Evolutionary conservation across 2,888 invertebrate species (phyloP).

Genomic region (Yponomeuta evonymella): DNA sequence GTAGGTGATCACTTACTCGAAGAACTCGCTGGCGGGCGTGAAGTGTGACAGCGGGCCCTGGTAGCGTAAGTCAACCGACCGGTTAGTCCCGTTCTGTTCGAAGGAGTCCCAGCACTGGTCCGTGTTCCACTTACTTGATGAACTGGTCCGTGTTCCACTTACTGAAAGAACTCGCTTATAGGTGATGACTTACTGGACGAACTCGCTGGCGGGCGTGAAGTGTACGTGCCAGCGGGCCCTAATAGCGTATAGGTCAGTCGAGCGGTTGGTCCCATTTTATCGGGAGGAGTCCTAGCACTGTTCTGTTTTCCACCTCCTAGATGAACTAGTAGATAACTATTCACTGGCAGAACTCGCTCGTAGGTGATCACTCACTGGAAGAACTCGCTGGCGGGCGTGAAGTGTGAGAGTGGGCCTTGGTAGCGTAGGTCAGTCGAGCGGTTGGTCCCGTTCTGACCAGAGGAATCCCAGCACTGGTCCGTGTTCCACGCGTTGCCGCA

Average conservation of each 20-base stretch:
- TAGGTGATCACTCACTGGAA: conserved; percentile 78
- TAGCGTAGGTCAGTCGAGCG: conserved; percentile 56
- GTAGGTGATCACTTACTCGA: conserved; percentile 75
- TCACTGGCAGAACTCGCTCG: background rate
- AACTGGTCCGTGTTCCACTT: conserved; percentile 85
- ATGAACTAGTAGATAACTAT: too few species aligned
- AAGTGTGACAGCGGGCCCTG: conserved; percentile 74
- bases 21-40: conserved; percentile 86
- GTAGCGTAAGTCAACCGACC: conserved; percentile 55
- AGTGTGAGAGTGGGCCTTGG: conserved; percentile 71
- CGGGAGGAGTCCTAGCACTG: conserved; percentile 78
- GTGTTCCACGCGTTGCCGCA: conserved; percentile 91
- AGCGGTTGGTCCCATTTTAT: conserved; percentile 47
- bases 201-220: conserved; percentile 85
- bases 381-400: conserved; percentile 86
- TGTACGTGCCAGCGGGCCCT: conserved; percentile 65
- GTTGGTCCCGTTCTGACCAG: conserved; percentile 48
- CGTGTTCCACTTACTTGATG: conserved; percentile 79
- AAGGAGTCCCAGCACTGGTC: conserved; percentile 79
- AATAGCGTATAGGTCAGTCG: conserved; percentile 57
- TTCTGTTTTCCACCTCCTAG: conserved; percentile 80
- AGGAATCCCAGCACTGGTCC: conserved; percentile 79
- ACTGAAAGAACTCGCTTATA: background rate
- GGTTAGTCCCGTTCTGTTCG: conserved; percentile 47
- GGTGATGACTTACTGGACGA: conserved; percentile 80